Base-by-base conservation (phyloP, 1,140 invertebrate species). In the Planococcus citri region DNA sequence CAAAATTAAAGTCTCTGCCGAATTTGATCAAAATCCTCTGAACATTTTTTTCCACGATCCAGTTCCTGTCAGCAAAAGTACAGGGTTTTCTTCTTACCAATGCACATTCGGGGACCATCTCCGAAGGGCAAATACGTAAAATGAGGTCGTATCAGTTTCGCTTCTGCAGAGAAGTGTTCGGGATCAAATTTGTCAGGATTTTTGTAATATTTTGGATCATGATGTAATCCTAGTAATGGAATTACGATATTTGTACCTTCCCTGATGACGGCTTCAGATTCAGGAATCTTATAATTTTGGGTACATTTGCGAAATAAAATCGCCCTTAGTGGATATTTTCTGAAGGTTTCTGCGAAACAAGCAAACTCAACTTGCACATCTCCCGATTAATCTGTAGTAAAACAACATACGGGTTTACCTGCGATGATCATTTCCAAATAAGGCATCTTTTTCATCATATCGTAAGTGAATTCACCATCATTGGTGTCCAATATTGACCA, bases 111-210 rank as follows among this genome's bases (percentile, higher is more conserved):
- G 1, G 80, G 80, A 14, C 82, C 84, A 57, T 76, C 75, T 12
- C 84, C 83, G 73, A 86, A 86, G 2, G 83, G 80, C 41, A 85
- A 67, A 73, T 76, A 85, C 0, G 71, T 90, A 88, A 41, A 91
- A 0, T 78, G 77, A 24, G 77, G 75, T 24, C 78, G 75, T 14
- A 75, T 73, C 1, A 72, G 73, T 73, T 77, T 79, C 25, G 77
- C 74, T 64, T 78, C 76, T 0, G 72, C 64, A 27, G 70, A 41
- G 73, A 80, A 81, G 69, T 76, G 71, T 37, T 86, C 82, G 0
- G 85, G 85, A 72, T 81, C 76, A 74, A 87, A 87, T 72, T 75
- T 76, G 9, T 80, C 72, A 3, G 86, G 85, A 33, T 86, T 76
- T 8, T 80, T 77, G 76, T 79, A 87, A 72, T 80, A 77, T 37